Percentiles rank a stretch among this genome's conserved stretches.
These are phyloP conservation scores for Pangasius larnaudii DNA, from an alignment of 2,797 vertebrate species.

Conservation along the genomic window DNA sequence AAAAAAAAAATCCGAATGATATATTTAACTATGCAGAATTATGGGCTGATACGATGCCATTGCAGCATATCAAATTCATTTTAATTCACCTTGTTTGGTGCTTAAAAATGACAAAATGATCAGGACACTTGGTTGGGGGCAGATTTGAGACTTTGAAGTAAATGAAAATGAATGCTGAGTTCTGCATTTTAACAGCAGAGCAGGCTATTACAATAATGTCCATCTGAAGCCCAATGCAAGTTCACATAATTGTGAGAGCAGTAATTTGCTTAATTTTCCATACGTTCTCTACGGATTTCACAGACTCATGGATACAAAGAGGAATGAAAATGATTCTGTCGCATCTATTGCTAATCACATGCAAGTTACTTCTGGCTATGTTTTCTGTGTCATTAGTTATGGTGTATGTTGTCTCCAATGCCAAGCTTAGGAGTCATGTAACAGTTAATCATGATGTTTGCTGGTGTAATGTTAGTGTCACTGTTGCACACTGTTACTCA, in stretches of 20 bases:
- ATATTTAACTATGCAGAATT: neutral
- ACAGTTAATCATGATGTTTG: constrained; percentile 21
- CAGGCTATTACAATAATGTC: constrained; percentile 21
- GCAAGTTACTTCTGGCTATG: neutral
- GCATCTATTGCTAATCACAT: constrained; percentile 18
- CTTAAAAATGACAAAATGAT: constrained; percentile 11
- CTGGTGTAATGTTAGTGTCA: constrained; percentile 32
- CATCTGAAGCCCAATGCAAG: constrained; percentile 6
- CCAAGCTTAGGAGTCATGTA: constrained; percentile 2
- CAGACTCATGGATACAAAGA: neutral
- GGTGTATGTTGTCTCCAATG: neutral
- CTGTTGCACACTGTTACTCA: constrained; percentile 64
- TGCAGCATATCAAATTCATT: neutral
- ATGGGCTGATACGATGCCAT: neutral
- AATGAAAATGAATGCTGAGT: constrained; percentile 19
- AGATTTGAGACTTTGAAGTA: neutral
- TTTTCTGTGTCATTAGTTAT: constrained; percentile 17
- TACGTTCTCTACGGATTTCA: neutral
- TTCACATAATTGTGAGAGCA: constrained; percentile 17
- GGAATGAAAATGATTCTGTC: neutral
- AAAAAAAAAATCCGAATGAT: constrained; percentile 1
- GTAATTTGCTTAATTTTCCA: constrained; percentile 30
- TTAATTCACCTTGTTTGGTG: constrained; percentile 21
- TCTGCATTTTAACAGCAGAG: constrained; percentile 23
- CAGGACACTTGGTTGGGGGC: constrained; percentile 3